phyloP scores from a whole-genome alignment of 2,888 invertebrate species.

The Melieria picta region DNA sequence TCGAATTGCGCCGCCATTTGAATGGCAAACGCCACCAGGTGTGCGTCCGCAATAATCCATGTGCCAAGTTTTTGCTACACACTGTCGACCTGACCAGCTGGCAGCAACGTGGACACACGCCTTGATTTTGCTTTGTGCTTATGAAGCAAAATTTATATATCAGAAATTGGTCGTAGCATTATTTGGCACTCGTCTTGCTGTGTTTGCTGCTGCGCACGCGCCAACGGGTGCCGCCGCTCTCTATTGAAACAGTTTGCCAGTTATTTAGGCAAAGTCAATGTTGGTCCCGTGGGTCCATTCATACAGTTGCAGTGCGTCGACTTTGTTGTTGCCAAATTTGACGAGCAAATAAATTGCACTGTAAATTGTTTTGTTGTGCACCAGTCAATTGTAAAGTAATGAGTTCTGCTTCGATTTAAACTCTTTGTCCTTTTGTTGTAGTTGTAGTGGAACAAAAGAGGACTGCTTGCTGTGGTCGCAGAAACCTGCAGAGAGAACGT shows the following conservation, averaged over 20 bases:
- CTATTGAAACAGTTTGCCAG: background rate
- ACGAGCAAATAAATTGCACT: constrained; percentile 20
- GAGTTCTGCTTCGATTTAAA: constrained; percentile 18
- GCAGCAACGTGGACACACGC: background rate
- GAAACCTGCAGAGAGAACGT: no score
- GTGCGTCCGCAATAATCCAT: background rate
- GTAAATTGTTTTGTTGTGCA: no score
- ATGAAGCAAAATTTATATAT: background rate
- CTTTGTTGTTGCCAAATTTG: constrained; percentile 21
- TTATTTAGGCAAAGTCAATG: background rate
- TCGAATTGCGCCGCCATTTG: constrained; percentile 4
- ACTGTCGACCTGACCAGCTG: constrained; percentile 2
- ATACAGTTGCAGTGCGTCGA: constrained; percentile 4
- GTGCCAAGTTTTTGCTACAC: background rate
- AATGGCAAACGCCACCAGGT: no score
- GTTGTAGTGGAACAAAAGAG: no score
- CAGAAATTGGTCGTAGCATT: constrained; percentile 4
- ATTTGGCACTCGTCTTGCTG: background rate
- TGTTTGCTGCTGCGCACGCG: constrained; percentile 5
- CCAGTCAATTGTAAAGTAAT: constrained; percentile 20
- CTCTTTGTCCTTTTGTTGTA: background rate
- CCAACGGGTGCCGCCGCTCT: constrained; percentile 30
- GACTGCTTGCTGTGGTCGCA: no score
- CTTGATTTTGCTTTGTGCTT: background rate
- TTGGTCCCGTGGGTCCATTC: constrained; percentile 12